These are phyloP conservation scores for Saccopteryx bilineata DNA, from an alignment of 2,113 vertebrate genomes.

Conservation along the genomic window DNA sequence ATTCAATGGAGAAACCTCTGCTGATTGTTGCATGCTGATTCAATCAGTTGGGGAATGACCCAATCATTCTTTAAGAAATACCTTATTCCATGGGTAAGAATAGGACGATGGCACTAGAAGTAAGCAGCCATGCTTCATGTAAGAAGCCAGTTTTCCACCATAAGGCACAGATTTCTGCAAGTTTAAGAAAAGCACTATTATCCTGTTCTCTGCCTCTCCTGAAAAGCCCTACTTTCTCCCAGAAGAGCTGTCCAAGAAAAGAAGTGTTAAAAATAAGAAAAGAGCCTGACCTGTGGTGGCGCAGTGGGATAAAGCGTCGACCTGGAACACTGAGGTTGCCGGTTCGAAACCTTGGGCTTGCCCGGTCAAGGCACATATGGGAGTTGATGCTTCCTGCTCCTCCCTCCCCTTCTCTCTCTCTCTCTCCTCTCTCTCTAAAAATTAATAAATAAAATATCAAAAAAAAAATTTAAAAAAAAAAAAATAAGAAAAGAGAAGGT, in stretches of 20 bases:
- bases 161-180: background rate
- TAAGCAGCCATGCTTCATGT: background rate
- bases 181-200: background rate
- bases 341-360: too few species aligned
- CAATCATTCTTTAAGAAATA: background rate
- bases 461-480: too few species aligned
- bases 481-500: background rate
- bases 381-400: too few species aligned
- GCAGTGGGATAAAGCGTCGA: too few species aligned
- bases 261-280: background rate
- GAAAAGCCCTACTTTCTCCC: background rate
- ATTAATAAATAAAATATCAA: too few species aligned
- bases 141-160: background rate
- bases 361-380: too few species aligned
- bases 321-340: too few species aligned
- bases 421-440: too few species aligned
- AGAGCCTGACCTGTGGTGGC: too few species aligned
- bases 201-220: background rate
- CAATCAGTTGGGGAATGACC: background rate
- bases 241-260: background rate
- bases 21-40: background rate
- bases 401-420: too few species aligned
- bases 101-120: background rate
- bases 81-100: background rate
- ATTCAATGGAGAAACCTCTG: background rate